Evolutionary conservation across 2,888 invertebrate genomes (phyloP).

Genomic region (Trichacis sp.): DNA sequence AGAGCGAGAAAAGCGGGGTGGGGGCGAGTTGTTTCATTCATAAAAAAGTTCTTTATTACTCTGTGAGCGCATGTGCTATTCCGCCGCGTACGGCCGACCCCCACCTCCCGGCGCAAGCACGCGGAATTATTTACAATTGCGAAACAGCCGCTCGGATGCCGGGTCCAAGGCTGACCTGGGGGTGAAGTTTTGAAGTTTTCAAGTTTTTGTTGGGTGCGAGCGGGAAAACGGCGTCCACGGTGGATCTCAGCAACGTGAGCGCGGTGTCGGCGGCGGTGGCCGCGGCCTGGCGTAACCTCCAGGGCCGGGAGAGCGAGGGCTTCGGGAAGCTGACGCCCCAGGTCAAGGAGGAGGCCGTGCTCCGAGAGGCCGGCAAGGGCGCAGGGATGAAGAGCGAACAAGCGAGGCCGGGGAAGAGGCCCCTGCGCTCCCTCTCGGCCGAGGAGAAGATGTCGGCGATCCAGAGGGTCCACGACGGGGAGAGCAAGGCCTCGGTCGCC

Average conservation of each 20-base stretch:
- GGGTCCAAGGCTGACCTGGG: no score
- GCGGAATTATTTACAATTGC: slow-evolving; percentile 54
- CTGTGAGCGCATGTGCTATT: slow-evolving; percentile 67
- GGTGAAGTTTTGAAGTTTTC: no score
- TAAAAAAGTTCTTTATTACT: slow-evolving; percentile 68
- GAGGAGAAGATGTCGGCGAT: slow-evolving; percentile 86
- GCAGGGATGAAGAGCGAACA: slow-evolving; percentile 70
- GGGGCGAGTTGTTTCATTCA: slow-evolving; percentile 65
- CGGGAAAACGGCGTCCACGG: slow-evolving; percentile 13
- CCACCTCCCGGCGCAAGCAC: slow-evolving; percentile 43
- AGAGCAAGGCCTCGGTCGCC: slow-evolving; percentile 88
- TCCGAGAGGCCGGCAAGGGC: slow-evolving; percentile 45
- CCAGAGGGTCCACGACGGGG: slow-evolving; percentile 85
- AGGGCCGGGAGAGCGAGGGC: slow-evolving; percentile 6
- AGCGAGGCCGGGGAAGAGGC: slow-evolving; percentile 80
- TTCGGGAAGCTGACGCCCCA: neutral
- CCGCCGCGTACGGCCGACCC: slow-evolving; percentile 52
- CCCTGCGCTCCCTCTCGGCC: slow-evolving; percentile 82
- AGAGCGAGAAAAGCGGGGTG: slow-evolving; percentile 36
- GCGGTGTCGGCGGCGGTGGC: neutral
- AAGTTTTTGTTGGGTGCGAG: no score
- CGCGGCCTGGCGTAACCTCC: slow-evolving; percentile 7
- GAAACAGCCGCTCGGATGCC: slow-evolving; percentile 7
- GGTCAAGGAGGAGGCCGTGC: slow-evolving; percentile 40
- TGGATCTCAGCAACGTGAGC: slow-evolving; percentile 26